Evolutionary conservation across 2,113 vertebrate genomes (phyloP), one percentile per base, ranked within the genome.

Genomic region (Hemicordylus capensis): DNA sequence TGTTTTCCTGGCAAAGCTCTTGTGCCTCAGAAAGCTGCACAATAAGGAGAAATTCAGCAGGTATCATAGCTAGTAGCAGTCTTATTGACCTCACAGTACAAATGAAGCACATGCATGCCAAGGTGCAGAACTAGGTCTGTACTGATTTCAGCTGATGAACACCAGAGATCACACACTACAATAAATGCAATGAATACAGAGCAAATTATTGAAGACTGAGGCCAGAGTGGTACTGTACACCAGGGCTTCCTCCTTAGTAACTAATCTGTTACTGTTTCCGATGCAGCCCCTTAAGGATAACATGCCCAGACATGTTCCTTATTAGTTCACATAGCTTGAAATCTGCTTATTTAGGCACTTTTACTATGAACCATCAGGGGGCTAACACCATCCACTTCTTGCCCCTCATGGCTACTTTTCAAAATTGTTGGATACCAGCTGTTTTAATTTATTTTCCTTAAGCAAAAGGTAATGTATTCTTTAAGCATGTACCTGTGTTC

Each of bases 241-340:
- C 42, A 42, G 34, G 46, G 48, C 66, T 63, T 66, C 10, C 39
- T 51, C 19, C 66, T 58, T 69, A 39, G 42, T 28, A 59, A 77
- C 31, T 67, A 15, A 10, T n/a, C n/a, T n/a, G n/a, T n/a, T n/a
- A n/a, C n/a, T n/a, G n/a, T n/a, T n/a, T n/a, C n/a, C n/a, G 10
- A 24, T 31, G 28, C 64, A 82, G 58, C 51, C 80, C 79, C 46
- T 84, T 37, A 72, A 59, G 72, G 51, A 22, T 22, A 39, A 86
- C 92, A 89, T 86, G 93, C 19, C 93, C 85, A 12, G n/a, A 84
- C 93, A 81, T 1, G 88, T 84, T 6, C 87, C 11, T 34, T 64
- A 75, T 72, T 67, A 64, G 77, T 87, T 79, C 4, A 0, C 44
- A 56, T 26, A 2, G 5, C 9, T 75, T 46, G 39, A 76, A 77